Evolutionary conservation across 2,797 vertebrate genomes (phyloP).

Genomic region (Aldrovandia affinis): DNA sequence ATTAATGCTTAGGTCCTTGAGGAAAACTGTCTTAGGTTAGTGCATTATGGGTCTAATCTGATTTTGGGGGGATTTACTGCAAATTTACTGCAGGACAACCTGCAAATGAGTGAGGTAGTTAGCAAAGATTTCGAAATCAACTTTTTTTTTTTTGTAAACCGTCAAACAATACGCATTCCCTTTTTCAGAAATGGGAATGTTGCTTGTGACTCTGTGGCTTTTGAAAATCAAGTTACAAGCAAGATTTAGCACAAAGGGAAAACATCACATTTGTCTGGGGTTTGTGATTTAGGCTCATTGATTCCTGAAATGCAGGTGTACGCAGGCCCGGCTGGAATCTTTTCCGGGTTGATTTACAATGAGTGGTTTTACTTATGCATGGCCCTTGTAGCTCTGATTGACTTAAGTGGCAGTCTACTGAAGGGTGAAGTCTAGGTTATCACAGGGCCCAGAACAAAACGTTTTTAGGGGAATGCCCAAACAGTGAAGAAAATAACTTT

Average conservation of each 20-base stretch:
- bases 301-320: slow-evolving; percentile 36
- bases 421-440: slow-evolving; percentile 28
- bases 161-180: background rate
- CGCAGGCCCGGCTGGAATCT: background rate
- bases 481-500: slow-evolving; percentile 30
- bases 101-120: background rate
- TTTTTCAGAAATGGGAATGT: background rate
- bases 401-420: slow-evolving; percentile 13
- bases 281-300: slow-evolving; percentile 32
- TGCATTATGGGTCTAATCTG: background rate
- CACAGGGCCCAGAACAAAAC: slow-evolving; percentile 18
- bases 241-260: slow-evolving; percentile 2
- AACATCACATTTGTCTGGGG: background rate
- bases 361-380: slow-evolving; percentile 19
- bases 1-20: slow-evolving; percentile 20
- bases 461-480: slow-evolving; percentile 47
- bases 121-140: background rate
- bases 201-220: slow-evolving; percentile 4
- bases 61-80: background rate
- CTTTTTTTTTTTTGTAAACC: background rate
- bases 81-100: background rate
- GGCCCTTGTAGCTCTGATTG: slow-evolving; percentile 1
- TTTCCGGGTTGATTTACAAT: slow-evolving; percentile 36
- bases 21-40: background rate
- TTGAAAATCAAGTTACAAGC: slow-evolving; percentile 18